phyloP scores from a whole-genome alignment of 2,888 invertebrate species.

The Dynastes tityus region DNA sequence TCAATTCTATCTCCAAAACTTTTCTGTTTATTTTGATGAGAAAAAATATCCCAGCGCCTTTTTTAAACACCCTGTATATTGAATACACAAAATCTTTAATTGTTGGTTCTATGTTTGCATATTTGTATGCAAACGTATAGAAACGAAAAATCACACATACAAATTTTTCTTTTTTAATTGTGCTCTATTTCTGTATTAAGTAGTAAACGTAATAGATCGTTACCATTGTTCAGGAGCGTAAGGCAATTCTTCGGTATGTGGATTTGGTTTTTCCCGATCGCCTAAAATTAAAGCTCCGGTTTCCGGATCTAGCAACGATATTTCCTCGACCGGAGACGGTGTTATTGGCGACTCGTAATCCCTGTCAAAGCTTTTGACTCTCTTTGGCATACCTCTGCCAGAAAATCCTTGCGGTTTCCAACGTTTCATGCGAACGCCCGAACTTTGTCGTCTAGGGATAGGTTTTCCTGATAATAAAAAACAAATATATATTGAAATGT shows the following conservation, averaged over 20 bases:
- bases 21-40: too few relatives aligned
- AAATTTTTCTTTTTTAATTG: too few relatives aligned
- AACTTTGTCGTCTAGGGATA: slow-evolving; percentile 59
- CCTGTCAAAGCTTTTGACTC: slow-evolving; percentile 69
- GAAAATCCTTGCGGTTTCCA: slow-evolving; percentile 62
- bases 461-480: slow-evolving; percentile 63
- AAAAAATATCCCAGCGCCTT: too few relatives aligned
- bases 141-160: too few relatives aligned
- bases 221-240: slow-evolving; percentile 88
- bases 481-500: too few relatives aligned
- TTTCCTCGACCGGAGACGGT: slow-evolving; percentile 72
- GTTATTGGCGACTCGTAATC: slow-evolving; percentile 62
- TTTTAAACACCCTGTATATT: too few relatives aligned
- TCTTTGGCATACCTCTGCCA: slow-evolving; percentile 58
- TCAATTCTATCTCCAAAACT: too few relatives aligned
- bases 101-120: too few relatives aligned
- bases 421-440: slow-evolving; percentile 66
- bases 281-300: slow-evolving; percentile 68
- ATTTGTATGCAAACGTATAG: too few relatives aligned
- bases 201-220: slow-evolving; percentile 39
- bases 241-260: slow-evolving; percentile 81
- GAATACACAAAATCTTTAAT: too few relatives aligned
- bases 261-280: slow-evolving; percentile 75
- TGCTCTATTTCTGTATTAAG: too few relatives aligned
- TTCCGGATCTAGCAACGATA: slow-evolving; percentile 72